Conservation (phyloP, 2,888 invertebrate genomes). For the Rosalia funebris region DNA sequence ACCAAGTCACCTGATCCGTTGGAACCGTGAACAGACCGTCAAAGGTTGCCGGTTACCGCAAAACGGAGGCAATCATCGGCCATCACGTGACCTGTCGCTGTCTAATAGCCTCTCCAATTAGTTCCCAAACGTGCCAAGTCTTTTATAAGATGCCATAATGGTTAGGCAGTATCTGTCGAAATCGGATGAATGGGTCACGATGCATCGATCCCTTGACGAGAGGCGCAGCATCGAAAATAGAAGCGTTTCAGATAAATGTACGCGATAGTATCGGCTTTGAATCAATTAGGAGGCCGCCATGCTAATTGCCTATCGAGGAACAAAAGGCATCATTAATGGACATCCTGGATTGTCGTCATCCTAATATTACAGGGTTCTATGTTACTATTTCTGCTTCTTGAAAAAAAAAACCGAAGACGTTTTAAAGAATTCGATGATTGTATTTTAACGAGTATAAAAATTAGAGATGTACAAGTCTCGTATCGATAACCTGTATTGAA, state of each 20-base stretch:
- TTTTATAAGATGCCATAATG: constrained; percentile 42
- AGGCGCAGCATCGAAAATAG: constrained; percentile 36
- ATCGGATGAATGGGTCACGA: constrained; percentile 40
- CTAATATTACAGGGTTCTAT: no score
- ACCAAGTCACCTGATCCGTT: no score
- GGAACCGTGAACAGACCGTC: no score
- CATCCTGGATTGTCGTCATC: no score
- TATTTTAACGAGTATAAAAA: no score
- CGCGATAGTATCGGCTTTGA: constrained; percentile 33
- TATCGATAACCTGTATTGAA: no score
- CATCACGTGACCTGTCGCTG: constrained; percentile 34
- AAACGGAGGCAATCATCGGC: constrained; percentile 24
- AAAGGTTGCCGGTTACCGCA: no score
- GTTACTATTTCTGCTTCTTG: no score
- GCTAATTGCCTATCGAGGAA: not conserved
- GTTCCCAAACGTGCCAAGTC: constrained; percentile 42
- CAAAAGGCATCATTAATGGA: no score
- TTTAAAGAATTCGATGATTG: no score
- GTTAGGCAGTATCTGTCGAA: constrained; percentile 38
- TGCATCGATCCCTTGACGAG: constrained; percentile 32
- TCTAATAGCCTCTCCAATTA: constrained; percentile 44
- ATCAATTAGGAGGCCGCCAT: constrained; percentile 29
- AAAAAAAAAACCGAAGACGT: no score
- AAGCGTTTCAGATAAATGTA: constrained; percentile 37
- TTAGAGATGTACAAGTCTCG: no score